A percentile compares a stretch with the other conserved stretches of the same genome.
Conservation (phyloP, 2,888 invertebrate genomes). For the Chaitophorus viminalis region DNA sequence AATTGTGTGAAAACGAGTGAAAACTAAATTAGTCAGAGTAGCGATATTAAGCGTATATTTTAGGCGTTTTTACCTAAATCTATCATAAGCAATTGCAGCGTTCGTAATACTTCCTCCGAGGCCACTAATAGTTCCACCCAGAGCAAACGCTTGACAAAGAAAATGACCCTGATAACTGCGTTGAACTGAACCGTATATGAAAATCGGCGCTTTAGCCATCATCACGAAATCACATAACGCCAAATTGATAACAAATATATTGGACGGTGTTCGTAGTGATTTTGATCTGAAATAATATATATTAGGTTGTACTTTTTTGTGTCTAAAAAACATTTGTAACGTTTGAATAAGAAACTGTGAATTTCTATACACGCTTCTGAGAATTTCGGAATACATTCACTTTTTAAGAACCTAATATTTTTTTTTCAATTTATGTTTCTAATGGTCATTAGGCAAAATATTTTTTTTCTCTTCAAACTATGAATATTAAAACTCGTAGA, state of each 20-base stretch:
- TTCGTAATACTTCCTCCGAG: constrained; percentile 84
- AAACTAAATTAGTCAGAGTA: not conserved
- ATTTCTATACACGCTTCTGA: not conserved
- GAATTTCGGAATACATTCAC: not conserved
- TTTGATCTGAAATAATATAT: constrained; percentile 71
- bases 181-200: constrained; percentile 85
- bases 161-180: constrained; percentile 80
- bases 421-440: not conserved
- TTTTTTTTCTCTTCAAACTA: too few species aligned
- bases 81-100: constrained; percentile 86
- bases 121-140: constrained; percentile 82
- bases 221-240: constrained; percentile 86
- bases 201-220: constrained; percentile 87
- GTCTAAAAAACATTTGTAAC: not conserved
- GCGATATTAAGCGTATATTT: not conserved
- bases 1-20: not conserved
- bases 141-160: constrained; percentile 79
- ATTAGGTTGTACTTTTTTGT: too few species aligned
- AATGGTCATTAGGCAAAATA: not conserved
- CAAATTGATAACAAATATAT: constrained; percentile 84
- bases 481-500: too few species aligned
- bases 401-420: not conserved
- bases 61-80: constrained; percentile 67
- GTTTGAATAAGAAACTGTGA: not conserved
- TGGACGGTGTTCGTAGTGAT: constrained; percentile 81